Conservation (phyloP, 2,113 vertebrate species). For the Phaetusa simplex region DNA sequence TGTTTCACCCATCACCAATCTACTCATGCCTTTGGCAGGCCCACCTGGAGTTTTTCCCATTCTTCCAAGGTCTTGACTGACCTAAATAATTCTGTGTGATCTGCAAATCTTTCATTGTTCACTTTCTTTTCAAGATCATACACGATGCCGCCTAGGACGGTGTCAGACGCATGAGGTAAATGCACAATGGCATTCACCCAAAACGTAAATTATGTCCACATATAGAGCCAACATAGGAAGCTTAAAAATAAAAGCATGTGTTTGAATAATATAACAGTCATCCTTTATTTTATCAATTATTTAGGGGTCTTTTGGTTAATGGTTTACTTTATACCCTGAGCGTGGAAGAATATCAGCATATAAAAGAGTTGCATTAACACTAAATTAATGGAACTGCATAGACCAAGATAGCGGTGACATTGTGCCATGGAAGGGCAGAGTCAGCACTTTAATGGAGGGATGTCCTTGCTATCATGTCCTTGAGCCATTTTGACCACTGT, state of each 20-base stretch:
- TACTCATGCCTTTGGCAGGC: not conserved
- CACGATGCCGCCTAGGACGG: not conserved
- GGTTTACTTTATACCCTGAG: not conserved
- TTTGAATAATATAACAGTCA: not conserved
- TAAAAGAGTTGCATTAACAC: not conserved
- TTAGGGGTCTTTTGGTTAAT: not conserved
- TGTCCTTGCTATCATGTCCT: not conserved
- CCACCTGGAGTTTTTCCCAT: not conserved
- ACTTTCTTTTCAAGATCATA: conserved; percentile 48
- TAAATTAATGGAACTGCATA: not conserved
- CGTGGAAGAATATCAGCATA: fast-evolving
- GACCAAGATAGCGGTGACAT: not conserved
- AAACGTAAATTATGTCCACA: not conserved
- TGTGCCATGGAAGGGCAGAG: not conserved
- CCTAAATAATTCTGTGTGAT: not conserved
- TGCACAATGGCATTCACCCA: conserved; percentile 17
- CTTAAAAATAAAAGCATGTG: not conserved
- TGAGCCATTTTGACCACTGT: not conserved
- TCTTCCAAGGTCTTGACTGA: not conserved
- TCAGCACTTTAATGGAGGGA: not conserved
- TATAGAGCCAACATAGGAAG: conserved; percentile 19
- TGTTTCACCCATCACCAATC: not conserved
- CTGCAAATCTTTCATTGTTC: conserved; percentile 37
- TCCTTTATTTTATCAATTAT: not conserved
- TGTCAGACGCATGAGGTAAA: not conserved